Evolutionary conservation across 2,113 vertebrate species (phyloP), one percentile per base, ranked within the genome.

Genomic region (Equus przewalskii): DNA sequence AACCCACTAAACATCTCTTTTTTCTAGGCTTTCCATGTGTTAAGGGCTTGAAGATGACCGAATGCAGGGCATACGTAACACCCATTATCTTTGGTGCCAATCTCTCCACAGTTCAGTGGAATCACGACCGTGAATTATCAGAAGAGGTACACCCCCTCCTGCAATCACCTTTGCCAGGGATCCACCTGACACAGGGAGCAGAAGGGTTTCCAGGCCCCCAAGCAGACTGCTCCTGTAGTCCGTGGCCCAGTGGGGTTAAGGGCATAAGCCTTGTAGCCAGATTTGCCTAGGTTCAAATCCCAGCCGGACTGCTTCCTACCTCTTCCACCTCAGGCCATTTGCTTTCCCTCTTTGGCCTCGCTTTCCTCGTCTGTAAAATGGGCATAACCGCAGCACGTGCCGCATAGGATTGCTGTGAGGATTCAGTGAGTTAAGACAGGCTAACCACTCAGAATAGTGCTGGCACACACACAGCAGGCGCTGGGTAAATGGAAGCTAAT

Each of bases 41-140:
- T 73, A 93, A 97, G 89, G 97, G 81, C 93, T 96, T 85, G 90
- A 98, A 93, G 95, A 97, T 83, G 93, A 93, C 79, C 96, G 98
- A 96, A 97, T 21, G 95, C 82, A 49, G 41, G 85, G 84, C 46
- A 30, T 72, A 76, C 81, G 98, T 96, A 94, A 96, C 30, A n/a
- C 81, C 79, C 93, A 92, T 97, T 97, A 94, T 91, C 97, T 96
- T 96, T 94, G 95, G 94, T 98, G 94, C 98, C 97, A 87, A 97
- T 97, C 97, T 98, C 96, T 97, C 97, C 97, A 97, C 93, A 91
- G 72, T 97, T 96, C 96, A 95, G 95, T 92, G 92, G 94, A 95
- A 81, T 98, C 97, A 97, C 97, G 98, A 98, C 97, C 91, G 90
- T 95, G 96, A 98, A 97, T 97, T 97, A 96, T 98, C 97, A 94